Base-by-base conservation (phyloP, 1,140 invertebrate species). In the Venturia canescens region DNA sequence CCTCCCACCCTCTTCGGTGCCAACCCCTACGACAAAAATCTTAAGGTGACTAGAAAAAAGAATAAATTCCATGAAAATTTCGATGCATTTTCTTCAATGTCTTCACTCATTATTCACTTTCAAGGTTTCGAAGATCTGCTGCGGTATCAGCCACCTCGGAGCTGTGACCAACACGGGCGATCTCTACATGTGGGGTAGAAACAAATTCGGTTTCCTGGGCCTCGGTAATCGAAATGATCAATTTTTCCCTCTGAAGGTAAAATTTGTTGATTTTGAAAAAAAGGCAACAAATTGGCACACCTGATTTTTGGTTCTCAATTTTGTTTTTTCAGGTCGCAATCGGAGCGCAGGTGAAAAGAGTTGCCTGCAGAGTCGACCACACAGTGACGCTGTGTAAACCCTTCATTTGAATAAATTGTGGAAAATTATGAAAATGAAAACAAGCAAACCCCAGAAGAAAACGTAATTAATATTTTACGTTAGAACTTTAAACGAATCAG, bases 121-220 rank as follows among this genome's bases (percentile, higher is more conserved):
- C 4, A 31, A 91, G 89, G 86, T 92, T 15, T 85, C 88, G 0
- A 94, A 94, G 86, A 94, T 98, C 44, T 92, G 88, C 70, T 94
- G 94, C 90, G 97, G 98, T 0, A 92, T 98, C 63, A 94, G 93
- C 84, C 95, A 97, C 88, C 93, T 97, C 88, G 96, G 95, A 53
- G 98, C 97, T 1, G 88, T 98, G 5, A 98, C 95, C 13, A 95
- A 94, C 80, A 89, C 90, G 34, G 97, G 97, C 13, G 96, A 98
- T 92, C 89, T 99, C 1, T 99, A 96, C 86, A 96, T 94, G 86
- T 99, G 98, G 98, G 98, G 98, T 7, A 93, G 94, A 85, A 98
- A 99, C 91, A 94, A 94, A 86, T 93, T 94, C 83, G 96, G 96
- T 0, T 96, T 95, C 87, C 91, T 99, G 7, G 98, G 98, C 0